These are phyloP conservation scores for Gorsachius goisagi DNA, from an alignment of 2,113 vertebrate genomes.

Conservation along the genomic window DNA sequence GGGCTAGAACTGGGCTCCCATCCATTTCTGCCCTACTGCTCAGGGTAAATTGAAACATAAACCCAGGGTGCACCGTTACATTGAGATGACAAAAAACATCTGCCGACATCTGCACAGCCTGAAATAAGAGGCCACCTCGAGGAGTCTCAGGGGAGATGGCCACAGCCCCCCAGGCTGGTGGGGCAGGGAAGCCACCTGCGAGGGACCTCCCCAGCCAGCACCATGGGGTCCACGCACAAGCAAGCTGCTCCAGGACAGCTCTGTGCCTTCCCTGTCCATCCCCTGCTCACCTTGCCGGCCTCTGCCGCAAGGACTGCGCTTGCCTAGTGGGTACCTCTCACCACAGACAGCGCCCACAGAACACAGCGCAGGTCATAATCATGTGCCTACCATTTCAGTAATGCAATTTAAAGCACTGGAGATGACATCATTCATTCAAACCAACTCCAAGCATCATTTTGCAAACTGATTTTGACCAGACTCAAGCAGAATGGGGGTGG, in stretches of 20 bases:
- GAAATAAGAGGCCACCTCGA: background rate
- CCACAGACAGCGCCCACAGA: background rate
- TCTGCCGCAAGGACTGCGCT: background rate
- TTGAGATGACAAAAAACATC: background rate
- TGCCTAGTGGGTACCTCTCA: background rate
- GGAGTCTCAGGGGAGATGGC: background rate
- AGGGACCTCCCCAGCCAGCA: background rate
- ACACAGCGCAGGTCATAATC: background rate
- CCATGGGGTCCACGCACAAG: fast-evolving
- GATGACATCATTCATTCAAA: background rate
- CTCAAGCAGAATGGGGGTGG: background rate
- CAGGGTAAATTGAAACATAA: background rate
- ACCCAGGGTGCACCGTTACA: background rate
- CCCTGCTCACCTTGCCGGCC: background rate
- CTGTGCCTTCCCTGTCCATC: background rate
- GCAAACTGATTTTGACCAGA: background rate
- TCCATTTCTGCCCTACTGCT: background rate
- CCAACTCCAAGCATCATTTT: background rate
- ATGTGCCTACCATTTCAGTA: background rate
- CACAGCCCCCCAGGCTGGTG: background rate
- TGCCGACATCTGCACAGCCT: background rate
- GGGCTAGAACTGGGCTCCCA: background rate
- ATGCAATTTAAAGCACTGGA: background rate
- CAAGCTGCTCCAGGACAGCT: background rate
- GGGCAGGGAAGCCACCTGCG: background rate